Conservation (phyloP, 1,140 invertebrate genomes). For the Tetraneura akinire region DNA sequence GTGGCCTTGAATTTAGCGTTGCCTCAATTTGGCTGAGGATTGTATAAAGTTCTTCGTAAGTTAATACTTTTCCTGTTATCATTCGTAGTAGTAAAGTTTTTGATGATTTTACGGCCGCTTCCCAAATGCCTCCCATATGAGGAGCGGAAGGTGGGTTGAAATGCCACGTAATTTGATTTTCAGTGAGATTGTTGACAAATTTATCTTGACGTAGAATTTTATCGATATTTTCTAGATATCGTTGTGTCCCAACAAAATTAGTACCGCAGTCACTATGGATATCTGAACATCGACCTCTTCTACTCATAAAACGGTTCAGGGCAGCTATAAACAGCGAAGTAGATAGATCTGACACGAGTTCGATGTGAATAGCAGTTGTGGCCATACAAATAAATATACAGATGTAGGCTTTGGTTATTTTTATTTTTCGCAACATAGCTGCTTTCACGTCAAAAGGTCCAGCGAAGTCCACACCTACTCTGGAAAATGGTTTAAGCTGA, state of each 20-base stretch:
- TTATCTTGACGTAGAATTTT: not conserved
- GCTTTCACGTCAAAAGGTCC: conserved; percentile 57
- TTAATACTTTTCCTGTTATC: not conserved
- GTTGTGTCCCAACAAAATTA: conserved; percentile 19
- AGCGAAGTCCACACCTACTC: conserved; percentile 59
- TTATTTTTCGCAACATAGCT: not conserved
- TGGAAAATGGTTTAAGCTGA: conserved; percentile 55
- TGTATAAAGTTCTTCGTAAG: conserved; percentile 56
- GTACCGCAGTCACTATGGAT: conserved; percentile 28
- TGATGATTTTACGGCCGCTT: conserved; percentile 54
- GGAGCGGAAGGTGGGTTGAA: conserved; percentile 57
- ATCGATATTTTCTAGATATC: not conserved
- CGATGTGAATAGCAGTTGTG: conserved; percentile 58
- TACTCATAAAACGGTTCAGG: no score
- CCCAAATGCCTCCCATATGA: conserved; percentile 56
- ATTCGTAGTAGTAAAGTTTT: conserved; percentile 54
- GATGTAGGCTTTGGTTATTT: conserved; percentile 58
- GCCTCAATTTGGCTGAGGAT: conserved; percentile 57
- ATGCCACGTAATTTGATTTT: conserved; percentile 53
- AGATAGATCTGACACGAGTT: conserved; percentile 58
- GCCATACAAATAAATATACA: conserved; percentile 60
- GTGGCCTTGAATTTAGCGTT: conserved; percentile 57
- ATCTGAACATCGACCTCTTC: not conserved
- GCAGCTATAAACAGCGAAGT: conserved; percentile 58
- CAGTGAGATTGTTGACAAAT: not conserved